These are phyloP conservation scores for Vulpes ferrilata DNA, from an alignment of 2,113 vertebrate species.

Conservation along the genomic window DNA sequence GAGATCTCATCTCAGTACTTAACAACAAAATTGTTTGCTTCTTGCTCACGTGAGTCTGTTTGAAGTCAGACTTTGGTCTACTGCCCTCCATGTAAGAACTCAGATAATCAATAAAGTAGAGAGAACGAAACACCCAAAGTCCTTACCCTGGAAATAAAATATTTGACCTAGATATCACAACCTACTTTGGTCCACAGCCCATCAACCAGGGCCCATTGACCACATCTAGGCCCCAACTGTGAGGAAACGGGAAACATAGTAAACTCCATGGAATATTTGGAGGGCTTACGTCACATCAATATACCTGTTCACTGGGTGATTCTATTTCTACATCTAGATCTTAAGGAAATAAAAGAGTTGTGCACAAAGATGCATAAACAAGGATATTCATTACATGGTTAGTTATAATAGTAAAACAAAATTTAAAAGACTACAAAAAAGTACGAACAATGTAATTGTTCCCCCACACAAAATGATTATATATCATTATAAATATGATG, in stretches of 20 bases:
- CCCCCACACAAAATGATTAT: background rate
- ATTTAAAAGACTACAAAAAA: background rate
- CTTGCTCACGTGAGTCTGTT: background rate
- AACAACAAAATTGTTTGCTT: background rate
- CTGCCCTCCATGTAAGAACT: background rate
- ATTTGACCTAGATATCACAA: background rate
- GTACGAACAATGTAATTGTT: background rate
- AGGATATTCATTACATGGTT: background rate
- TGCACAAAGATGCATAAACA: background rate
- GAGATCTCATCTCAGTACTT: background rate
- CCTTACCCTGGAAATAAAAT: background rate
- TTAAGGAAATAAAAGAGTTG: background rate
- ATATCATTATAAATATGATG: background rate
- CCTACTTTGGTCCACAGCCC: background rate
- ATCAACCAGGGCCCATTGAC: background rate
- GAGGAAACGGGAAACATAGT: background rate
- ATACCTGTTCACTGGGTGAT: background rate
- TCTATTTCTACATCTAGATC: background rate
- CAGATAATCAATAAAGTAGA: background rate
- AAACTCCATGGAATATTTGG: background rate
- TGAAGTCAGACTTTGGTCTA: background rate
- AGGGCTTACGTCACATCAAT: background rate
- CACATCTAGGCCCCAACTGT: background rate
- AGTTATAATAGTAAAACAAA: background rate
- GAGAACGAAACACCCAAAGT: background rate